phyloP scores from a whole-genome alignment of 2,888 invertebrate genomes.

The Ceramica pisi region DNA sequence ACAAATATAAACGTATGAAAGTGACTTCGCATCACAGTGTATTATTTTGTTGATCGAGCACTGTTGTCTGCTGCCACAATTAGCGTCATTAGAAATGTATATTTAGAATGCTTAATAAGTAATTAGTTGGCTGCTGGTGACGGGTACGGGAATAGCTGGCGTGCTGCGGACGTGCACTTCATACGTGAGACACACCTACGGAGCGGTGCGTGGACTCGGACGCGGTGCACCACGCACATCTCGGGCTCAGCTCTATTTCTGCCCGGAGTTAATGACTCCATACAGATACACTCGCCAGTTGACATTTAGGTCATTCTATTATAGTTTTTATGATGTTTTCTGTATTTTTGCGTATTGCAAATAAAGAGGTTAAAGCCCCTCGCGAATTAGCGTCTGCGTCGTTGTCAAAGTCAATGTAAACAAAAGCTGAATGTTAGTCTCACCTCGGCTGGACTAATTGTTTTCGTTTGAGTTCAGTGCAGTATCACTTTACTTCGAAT shows the following conservation, averaged over 20 bases:
- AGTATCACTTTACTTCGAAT: constrained; percentile 16
- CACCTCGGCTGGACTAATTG: constrained; percentile 18
- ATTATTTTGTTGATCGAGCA: constrained; percentile 34
- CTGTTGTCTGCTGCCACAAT: constrained; percentile 10
- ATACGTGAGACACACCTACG: constrained; percentile 49
- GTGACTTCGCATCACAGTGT: constrained; percentile 16
- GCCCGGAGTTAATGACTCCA: constrained; percentile 83
- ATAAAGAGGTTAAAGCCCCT: constrained; percentile 59
- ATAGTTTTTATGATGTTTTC: constrained; percentile 68
- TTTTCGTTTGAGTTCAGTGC: constrained; percentile 22
- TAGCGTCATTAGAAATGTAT: constrained; percentile 9
- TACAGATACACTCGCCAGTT: constrained; percentile 75
- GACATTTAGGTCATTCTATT: constrained; percentile 85
- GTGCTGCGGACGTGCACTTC: not conserved
- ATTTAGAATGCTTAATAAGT: constrained; percentile 29
- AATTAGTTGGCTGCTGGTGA: constrained; percentile 24
- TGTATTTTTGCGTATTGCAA: constrained; percentile 54
- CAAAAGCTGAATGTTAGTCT: constrained; percentile 29
- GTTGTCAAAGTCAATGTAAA: constrained; percentile 63
- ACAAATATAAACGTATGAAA: constrained; percentile 39
- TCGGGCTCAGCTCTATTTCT: constrained; percentile 76
- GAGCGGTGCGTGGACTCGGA: constrained; percentile 5
- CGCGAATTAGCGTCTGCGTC: constrained; percentile 42
- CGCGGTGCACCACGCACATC: constrained; percentile 23
- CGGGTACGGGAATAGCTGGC: not conserved